Percentiles rank a stretch among this genome's conserved stretches.
Evolutionary conservation across 2,797 vertebrate genomes (phyloP).

Genomic region (Novumbra hubbsi): DNA sequence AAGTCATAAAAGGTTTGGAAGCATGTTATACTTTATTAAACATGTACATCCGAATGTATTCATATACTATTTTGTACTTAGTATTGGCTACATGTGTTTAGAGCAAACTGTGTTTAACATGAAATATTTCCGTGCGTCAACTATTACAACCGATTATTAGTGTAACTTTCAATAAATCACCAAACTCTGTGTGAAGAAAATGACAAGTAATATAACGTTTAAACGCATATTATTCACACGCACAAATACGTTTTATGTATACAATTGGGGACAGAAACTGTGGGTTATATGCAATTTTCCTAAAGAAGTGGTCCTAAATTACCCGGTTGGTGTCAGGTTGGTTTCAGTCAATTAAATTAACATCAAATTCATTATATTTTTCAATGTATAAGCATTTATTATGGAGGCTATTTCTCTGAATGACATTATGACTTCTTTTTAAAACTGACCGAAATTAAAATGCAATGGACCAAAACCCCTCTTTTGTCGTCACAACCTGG

Average conservation of each 20-base stretch:
- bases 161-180: neutral
- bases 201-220: neutral
- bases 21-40: neutral
- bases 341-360: neutral
- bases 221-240: neutral
- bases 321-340: neutral
- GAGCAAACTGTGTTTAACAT: neutral
- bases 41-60: neutral
- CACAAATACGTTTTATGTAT: neutral
- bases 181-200: neutral
- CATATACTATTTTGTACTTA: neutral
- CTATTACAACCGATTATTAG: neutral
- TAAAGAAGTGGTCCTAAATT: neutral
- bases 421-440: neutral
- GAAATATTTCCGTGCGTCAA: neutral
- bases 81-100: neutral
- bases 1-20: neutral
- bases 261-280: neutral
- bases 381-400: neutral
- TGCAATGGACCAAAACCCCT: constrained; percentile 42
- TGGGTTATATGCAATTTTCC: neutral
- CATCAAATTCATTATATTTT: neutral
- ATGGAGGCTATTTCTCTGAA: neutral
- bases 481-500: constrained; percentile 39
- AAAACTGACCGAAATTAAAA: constrained; percentile 39